Conservation (phyloP, 2,113 vertebrate species). For the Poecilia latipinna region DNA sequence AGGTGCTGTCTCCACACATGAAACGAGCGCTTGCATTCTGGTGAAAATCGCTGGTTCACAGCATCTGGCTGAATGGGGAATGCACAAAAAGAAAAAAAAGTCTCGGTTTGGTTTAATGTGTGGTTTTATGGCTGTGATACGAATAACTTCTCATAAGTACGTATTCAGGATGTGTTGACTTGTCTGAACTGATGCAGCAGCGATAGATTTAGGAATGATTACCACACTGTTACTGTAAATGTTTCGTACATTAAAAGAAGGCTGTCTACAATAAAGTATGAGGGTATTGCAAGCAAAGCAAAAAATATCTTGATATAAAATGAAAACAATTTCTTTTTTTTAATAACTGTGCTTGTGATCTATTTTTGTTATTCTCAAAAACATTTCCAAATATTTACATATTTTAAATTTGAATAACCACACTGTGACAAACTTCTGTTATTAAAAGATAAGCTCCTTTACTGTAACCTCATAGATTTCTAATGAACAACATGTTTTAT, state of each 20-base stretch:
- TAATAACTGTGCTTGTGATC: no score
- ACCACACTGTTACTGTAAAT: slow-evolving; percentile 3
- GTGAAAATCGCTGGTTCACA: slow-evolving; percentile 3
- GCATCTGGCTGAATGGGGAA: slow-evolving; percentile 9
- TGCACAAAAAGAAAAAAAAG: slow-evolving; percentile 14
- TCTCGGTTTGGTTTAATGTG: slow-evolving; percentile 15
- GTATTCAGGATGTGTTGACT: slow-evolving; percentile 4
- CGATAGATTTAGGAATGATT: background rate
- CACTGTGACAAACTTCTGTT: no score
- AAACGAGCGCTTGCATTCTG: background rate
- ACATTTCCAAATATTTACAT: no score
- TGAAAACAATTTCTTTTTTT: no score
- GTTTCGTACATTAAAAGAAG: background rate
- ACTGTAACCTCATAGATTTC: no score
- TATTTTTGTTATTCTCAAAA: no score
- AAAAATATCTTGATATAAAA: no score
- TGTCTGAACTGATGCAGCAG: background rate
- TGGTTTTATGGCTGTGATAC: slow-evolving; percentile 16
- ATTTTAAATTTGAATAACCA: no score
- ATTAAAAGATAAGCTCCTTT: no score
- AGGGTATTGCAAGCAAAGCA: no score
- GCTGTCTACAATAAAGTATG: background rate
- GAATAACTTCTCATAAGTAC: slow-evolving; percentile 39
- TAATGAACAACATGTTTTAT: background rate
- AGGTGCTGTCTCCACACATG: slow-evolving; percentile 39